Evolutionary conservation across 2,888 invertebrate genomes (phyloP).

Genomic region (Meta bourneti): DNA sequence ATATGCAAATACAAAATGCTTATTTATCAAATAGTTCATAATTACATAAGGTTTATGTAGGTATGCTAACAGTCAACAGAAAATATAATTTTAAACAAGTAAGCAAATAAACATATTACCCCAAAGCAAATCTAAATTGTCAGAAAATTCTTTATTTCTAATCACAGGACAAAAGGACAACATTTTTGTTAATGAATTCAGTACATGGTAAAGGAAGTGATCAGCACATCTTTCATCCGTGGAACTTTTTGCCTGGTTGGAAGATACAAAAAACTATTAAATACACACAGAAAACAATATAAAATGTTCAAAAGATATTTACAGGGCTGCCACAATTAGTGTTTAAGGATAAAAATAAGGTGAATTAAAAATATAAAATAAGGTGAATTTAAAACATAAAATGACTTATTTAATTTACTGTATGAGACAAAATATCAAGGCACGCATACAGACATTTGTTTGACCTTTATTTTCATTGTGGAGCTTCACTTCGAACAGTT

Average conservation of each 20-base stretch:
- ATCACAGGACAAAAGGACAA: conserved; percentile 79
- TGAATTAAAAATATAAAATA: not conserved
- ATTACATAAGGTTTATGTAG: no score
- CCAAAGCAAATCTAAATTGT: conserved; percentile 79
- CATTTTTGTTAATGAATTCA: conserved; percentile 80
- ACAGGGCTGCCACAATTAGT: not conserved
- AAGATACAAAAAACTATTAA: not conserved
- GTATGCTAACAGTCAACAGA: no score
- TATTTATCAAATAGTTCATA: no score
- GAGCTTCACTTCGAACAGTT: no score
- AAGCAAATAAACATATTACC: conserved; percentile 77
- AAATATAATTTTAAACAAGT: no score
- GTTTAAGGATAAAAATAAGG: not conserved
- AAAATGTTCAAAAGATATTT: not conserved
- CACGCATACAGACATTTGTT: not conserved
- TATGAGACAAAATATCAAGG: not conserved
- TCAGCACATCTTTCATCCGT: conserved; percentile 79
- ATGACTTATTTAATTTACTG: not conserved
- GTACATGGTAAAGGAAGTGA: conserved; percentile 79
- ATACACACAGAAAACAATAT: not conserved
- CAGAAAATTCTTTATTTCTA: conserved; percentile 78
- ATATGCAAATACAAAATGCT: no score
- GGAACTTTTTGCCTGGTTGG: conserved; percentile 68
- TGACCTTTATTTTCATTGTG: no score
- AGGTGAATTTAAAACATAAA: not conserved